Evolutionary conservation across 2,888 invertebrate genomes (phyloP), one percentile per base, ranked within the genome.

Genomic region (Synanthedon formicaeformis): DNA sequence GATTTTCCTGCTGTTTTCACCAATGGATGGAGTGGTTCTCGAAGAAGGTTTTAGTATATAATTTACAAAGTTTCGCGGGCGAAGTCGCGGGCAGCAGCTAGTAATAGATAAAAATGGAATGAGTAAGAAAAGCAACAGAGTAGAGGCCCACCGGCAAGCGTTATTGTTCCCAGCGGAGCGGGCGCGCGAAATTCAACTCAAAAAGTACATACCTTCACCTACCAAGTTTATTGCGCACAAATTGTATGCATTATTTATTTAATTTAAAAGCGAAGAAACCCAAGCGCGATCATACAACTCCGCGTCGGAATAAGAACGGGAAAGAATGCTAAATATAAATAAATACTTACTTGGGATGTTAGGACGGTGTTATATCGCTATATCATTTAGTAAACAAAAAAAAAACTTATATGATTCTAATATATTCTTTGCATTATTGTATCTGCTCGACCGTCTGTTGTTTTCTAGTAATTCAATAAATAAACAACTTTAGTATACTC

Each of bases 241-340:
- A 85, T 85, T 84, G 82, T 84, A 67, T 85, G 85, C 76, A 85
- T 85, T 83, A 85, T 84, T 85, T 85, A 85, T 85, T 85, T 85
- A 84, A 85, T 85, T 85, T 85, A 84, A 83, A 84, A 82, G 85
- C 79, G 81, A 83, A 84, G 85, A 85, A 81, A 79, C 80, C 77
- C 75, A 66, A 69, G 74, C 74, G 72, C 77, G 71, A 76, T 80
- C 77, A 79, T 80, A 73, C 71, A 60, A 64, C 61, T 61, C 70
- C 59, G 72, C 70, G 70, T 66, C 66, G 66, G 66, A 68, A 70
- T 69, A 66, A 70, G 65, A 70, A 70, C 64, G 69, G 65, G 66
- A 75, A 75, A 70, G 69, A 71, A 70, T 68, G 62, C 67, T 64
- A 62, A 61, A 56, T 62, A 62, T 62, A 64, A 62, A 64, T 62